These are phyloP conservation scores for Aleiodes testaceus DNA, from an alignment of 2,888 invertebrate species.

Conservation along the genomic window DNA sequence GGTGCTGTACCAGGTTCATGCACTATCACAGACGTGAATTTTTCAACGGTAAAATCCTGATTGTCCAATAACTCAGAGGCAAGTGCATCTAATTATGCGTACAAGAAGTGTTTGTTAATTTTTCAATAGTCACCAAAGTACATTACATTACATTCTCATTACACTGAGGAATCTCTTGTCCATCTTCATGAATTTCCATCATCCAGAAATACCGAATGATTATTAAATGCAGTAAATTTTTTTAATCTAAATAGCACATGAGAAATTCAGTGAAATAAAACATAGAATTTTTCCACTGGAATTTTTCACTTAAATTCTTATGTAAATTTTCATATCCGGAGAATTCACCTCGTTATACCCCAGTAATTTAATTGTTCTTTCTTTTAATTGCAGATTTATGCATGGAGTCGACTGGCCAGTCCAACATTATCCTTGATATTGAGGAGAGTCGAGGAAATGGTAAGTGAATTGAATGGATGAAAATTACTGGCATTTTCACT, in stretches of 20 bases:
- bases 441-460: conserved; percentile 90
- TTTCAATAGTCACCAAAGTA: conserved; percentile 19
- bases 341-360: not conserved
- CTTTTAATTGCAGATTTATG: conserved; percentile 77
- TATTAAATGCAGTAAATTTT: no score
- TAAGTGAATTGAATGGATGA: conserved; percentile 76
- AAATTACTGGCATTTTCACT: not conserved
- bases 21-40: conserved; percentile 27
- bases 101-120: conserved; percentile 38
- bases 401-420: conserved; percentile 90
- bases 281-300: no score
- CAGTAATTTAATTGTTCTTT: conserved; percentile 11
- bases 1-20: conserved; percentile 13
- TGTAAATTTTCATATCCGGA: no score
- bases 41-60: conserved; percentile 55
- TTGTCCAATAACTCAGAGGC: conserved; percentile 51
- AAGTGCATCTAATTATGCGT: conserved; percentile 50
- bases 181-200: no score
- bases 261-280: no score
- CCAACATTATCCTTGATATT: conserved; percentile 92
- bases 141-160: conserved; percentile 10
- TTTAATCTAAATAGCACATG: no score
- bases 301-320: no score
- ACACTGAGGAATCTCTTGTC: not conserved
- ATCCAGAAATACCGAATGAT: no score